Evolutionary conservation across 2,888 invertebrate species (phyloP).

Genomic region (Syrphus vitripennis): DNA sequence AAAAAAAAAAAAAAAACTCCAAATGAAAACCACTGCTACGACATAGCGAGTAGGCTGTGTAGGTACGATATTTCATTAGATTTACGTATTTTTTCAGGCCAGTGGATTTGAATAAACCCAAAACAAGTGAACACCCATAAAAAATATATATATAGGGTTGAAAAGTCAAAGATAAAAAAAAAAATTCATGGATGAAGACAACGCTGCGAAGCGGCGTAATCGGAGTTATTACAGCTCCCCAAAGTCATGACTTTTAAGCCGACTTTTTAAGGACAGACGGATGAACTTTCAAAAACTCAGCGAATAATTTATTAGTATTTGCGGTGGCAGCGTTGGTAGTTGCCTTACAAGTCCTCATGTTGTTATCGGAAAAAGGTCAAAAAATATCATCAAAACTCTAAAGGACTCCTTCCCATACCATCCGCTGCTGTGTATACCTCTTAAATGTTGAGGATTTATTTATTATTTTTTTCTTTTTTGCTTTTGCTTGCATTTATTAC

Average conservation of each 20-base stretch:
- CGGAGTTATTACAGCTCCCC: constrained; percentile 7
- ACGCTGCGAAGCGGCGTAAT: not conserved
- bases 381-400: constrained; percentile 23
- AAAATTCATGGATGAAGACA: constrained; percentile 6
- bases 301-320: constrained; percentile 63
- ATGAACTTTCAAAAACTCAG: constrained; percentile 65
- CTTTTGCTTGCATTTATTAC: constrained; percentile 53
- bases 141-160: constrained; percentile 69
- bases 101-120: constrained; percentile 44
- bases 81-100: constrained; percentile 67
- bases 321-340: not conserved
- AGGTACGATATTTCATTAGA: constrained; percentile 59
- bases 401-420: not conserved
- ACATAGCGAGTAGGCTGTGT: not conserved
- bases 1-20: not conserved
- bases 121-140: constrained; percentile 53
- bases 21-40: not conserved
- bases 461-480: constrained; percentile 1
- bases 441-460: constrained; percentile 50
- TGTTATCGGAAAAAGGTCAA: constrained; percentile 68
- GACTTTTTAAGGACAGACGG: constrained; percentile 11
- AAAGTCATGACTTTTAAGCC: constrained; percentile 22
- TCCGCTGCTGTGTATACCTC: too few relatives aligned
- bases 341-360: constrained; percentile 58
- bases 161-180: constrained; percentile 63